phyloP scores from a whole-genome alignment of 2,113 vertebrate species.

The Cyanoramphus novaezelandiae region DNA sequence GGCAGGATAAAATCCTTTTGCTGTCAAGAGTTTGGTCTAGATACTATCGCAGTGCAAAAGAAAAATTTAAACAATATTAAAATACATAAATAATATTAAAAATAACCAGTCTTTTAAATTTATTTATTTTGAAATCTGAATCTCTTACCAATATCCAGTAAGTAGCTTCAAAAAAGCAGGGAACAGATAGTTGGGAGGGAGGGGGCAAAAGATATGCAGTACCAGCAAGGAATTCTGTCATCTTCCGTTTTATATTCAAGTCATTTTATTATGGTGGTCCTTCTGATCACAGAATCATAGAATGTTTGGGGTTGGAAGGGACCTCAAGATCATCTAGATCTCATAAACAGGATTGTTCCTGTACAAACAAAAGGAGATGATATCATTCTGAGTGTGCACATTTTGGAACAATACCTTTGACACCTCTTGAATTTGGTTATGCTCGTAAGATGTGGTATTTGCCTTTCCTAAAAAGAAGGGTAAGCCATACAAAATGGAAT shows the following conservation, averaged over 20 bases:
- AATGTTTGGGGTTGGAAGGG: neutral
- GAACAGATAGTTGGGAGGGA: neutral
- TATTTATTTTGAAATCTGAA: neutral
- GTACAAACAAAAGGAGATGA: neutral
- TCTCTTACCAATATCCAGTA: neutral
- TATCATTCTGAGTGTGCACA: neutral
- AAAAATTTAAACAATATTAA: neutral
- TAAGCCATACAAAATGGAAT: neutral
- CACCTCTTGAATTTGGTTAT: neutral
- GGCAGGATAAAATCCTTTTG: neutral
- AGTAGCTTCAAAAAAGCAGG: neutral
- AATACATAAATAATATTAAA: neutral
- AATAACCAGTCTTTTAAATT: neutral
- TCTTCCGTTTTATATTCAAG: neutral
- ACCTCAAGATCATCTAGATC: neutral
- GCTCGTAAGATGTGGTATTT: neutral
- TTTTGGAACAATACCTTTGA: neutral
- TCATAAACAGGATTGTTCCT: neutral
- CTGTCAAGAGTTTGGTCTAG: neutral
- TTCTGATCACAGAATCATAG: neutral
- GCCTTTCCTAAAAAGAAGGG: neutral
- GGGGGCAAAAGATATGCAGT: neutral
- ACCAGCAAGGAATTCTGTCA: neutral
- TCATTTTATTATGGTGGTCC: neutral
- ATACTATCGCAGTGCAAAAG: neutral